These are phyloP conservation scores for Cerastis leucographa DNA, from an alignment of 2,888 invertebrate species.

Conservation along the genomic window DNA sequence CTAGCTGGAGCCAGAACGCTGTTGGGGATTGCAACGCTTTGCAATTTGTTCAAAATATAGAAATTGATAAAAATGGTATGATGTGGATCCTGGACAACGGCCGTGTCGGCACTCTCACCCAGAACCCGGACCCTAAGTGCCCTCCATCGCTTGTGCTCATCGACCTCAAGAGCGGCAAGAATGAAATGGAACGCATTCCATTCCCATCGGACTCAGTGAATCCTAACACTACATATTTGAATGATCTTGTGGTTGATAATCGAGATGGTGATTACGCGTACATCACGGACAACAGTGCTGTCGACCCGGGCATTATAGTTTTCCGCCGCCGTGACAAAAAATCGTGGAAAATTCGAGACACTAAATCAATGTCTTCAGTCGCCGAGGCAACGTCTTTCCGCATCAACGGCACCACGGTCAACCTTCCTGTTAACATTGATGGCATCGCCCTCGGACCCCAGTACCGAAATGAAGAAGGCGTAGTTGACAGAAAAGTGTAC, in stretches of 20 bases:
- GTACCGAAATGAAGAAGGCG: constrained; percentile 79
- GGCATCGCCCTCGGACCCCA: constrained; percentile 93
- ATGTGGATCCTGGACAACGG: constrained; percentile 94
- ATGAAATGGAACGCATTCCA: constrained; percentile 90
- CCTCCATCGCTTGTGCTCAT: constrained; percentile 93
- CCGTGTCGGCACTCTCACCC: constrained; percentile 91
- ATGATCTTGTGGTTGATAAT: constrained; percentile 94
- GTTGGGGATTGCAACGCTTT: constrained; percentile 92
- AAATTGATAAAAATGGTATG: constrained; percentile 93
- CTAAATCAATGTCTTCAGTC: constrained; percentile 91
- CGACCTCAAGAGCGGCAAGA: constrained; percentile 91
- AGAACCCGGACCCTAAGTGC: constrained; percentile 90
- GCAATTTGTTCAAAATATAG: constrained; percentile 94
- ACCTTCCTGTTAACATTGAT: constrained; percentile 92
- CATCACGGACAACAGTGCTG: constrained; percentile 93
- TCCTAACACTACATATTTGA: constrained; percentile 91
- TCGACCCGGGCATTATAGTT: constrained; percentile 93
- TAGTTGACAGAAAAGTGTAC: constrained; percentile 90
- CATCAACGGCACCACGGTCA: constrained; percentile 91
- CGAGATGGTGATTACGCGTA: constrained; percentile 93
- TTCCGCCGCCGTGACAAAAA: constrained; percentile 92
- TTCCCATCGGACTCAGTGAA: constrained; percentile 92
- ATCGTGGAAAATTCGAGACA: constrained; percentile 93
- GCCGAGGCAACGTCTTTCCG: constrained; percentile 91
- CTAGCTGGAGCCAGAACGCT: constrained; percentile 93